phyloP scores from a whole-genome alignment of 2,888 invertebrate genomes.

The Melinaea menophilus region DNA sequence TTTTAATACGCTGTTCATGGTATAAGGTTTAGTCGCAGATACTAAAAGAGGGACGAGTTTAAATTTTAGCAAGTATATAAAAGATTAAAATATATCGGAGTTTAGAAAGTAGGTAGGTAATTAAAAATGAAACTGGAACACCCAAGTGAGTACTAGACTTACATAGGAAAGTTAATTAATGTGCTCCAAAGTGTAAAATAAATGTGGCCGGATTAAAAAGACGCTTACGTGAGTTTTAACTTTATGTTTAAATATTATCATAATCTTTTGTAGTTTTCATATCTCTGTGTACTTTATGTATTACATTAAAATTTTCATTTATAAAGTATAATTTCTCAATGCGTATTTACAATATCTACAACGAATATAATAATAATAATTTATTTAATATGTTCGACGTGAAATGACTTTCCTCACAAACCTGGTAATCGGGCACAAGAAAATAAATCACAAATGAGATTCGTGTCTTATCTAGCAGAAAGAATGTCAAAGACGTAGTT shows the following conservation, averaged over 20 bases:
- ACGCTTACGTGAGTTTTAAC: conserved; percentile 14
- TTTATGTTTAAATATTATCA: conserved; percentile 2
- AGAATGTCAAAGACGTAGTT: conserved; percentile 38
- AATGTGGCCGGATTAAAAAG: conserved; percentile 23
- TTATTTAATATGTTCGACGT: conserved; percentile 24
- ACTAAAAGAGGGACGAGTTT: neutral
- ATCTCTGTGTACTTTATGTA: neutral
- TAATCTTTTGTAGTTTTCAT: neutral
- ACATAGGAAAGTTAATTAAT: conserved; percentile 28
- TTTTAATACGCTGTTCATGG: too few relatives aligned
- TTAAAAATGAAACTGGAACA: conserved; percentile 26
- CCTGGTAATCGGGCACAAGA: conserved; percentile 17
- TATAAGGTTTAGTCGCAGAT: neutral
- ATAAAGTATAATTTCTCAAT: too few relatives aligned
- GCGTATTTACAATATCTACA: neutral
- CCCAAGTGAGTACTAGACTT: conserved; percentile 27
- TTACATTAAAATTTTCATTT: neutral
- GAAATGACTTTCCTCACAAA: conserved; percentile 18
- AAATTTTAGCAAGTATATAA: conserved; percentile 12
- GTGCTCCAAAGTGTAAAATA: conserved; percentile 23
- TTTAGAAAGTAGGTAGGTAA: conserved; percentile 17
- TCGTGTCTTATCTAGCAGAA: conserved; percentile 27
- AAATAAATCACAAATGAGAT: conserved; percentile 35
- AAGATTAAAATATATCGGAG: conserved; percentile 18
- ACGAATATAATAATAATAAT: conserved; percentile 21